Base-by-base conservation (phyloP, 1,140 invertebrate genomes). In the Caenorhabditis latens region DNA sequence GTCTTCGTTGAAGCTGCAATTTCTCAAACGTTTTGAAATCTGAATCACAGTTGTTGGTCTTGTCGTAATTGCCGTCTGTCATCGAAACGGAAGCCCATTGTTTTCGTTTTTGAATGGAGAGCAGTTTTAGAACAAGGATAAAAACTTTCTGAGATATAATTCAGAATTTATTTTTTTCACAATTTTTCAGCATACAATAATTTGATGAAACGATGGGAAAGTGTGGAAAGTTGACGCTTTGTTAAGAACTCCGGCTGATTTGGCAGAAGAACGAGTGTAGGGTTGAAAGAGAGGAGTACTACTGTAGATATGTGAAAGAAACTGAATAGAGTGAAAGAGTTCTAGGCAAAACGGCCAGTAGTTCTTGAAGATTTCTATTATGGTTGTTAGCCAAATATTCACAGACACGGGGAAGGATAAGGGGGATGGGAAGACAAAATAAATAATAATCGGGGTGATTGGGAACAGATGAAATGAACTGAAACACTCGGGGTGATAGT, bases 11-110 rank as follows among this genome's bases (percentile, higher is more conserved):
- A 71, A 71, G 46, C 46, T 71, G 65, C 65, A 71, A 98, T 98
- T 19, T 99, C 99, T 93, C 99, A 97, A 90, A 99, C 99, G 95
- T 98, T 63, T 55, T 84, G 53, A 84, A 61, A 32, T 63, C 61
- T 63, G 58, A 58, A 42, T 58, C 82, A 83, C 32, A 83, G 32
- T 83, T 83, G 71, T 79, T 50, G 14, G 71, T 48, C 19, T 48
- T 19, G 7, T 1, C 19, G 16, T 79, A 79, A 79, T 79, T 79
- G 71, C 71, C 48, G 71, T 79, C 71, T 79, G 71, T 79, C 19
- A 79, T 5, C 50, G 8, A n/a, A 50, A 63, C 21, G 40, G 65
- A 71, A 46, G 19, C 3, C 71, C 50, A 79, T 48, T 79, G 46
- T 79, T 79, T 79, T 79, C 46, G 24, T 79, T 79, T 32, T 79